phyloP scores from a whole-genome alignment of 2,113 vertebrate genomes.

The Ceyx cyanopectus region DNA sequence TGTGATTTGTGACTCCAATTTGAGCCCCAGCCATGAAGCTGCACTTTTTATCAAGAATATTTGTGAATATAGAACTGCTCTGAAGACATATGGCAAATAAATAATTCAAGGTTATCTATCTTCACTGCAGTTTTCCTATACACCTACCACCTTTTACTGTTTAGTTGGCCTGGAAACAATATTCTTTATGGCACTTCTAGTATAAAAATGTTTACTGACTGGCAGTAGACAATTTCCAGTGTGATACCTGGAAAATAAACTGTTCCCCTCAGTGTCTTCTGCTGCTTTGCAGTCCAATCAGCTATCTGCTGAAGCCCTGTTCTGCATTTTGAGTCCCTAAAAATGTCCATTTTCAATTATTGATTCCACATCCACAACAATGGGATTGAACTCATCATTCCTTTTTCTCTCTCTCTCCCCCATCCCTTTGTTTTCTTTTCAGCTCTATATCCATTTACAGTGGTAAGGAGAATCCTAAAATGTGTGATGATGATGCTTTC shows the following conservation, averaged over 20 bases:
- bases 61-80: slow-evolving; percentile 71
- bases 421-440: slow-evolving; percentile 64
- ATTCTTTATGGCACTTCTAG: slow-evolving; percentile 67
- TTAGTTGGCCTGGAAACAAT: slow-evolving; percentile 73
- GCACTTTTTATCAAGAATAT: slow-evolving; percentile 75
- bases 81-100: slow-evolving; percentile 78
- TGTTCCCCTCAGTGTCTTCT: neutral
- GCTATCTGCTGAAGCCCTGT: neutral
- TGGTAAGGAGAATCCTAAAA: slow-evolving; percentile 78
- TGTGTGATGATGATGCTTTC: slow-evolving; percentile 78
- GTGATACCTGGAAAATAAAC: slow-evolving; percentile 24
- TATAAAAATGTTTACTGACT: slow-evolving; percentile 76
- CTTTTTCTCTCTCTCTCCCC: neutral
- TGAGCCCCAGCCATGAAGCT: slow-evolving; percentile 69
- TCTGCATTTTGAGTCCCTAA: neutral
- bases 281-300: neutral
- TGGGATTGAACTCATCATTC: slow-evolving; percentile 9
- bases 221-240: slow-evolving; percentile 18
- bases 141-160: slow-evolving; percentile 71
- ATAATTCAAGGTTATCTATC: slow-evolving; percentile 82
- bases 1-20: slow-evolving; percentile 76
- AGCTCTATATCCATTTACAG: slow-evolving; percentile 86
- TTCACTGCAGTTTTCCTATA: slow-evolving; percentile 64
- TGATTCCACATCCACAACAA: neutral
- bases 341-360: neutral